These are phyloP conservation scores for Cydia fagiglandana DNA, from an alignment of 1,140 invertebrate genomes.

Conservation along the genomic window DNA sequence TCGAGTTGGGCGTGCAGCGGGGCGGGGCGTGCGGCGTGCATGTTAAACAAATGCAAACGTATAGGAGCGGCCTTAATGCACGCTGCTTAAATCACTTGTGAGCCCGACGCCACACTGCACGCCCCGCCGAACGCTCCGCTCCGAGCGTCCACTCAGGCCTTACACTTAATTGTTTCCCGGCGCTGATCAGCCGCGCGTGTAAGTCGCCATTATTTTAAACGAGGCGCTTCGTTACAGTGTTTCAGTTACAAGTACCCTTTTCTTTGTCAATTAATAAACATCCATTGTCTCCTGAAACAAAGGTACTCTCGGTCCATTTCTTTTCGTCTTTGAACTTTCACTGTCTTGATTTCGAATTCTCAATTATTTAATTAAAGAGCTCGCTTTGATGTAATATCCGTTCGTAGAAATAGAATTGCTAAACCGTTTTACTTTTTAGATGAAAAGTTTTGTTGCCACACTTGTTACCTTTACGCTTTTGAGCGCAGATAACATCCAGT, in stretches of 20 bases:
- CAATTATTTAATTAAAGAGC: background rate
- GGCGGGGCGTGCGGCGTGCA: no score
- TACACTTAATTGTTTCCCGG: background rate
- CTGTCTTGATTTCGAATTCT: background rate
- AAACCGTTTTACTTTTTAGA: background rate
- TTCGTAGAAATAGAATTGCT: background rate
- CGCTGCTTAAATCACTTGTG: no score
- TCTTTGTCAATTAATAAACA: conserved; percentile 26
- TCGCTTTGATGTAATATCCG: background rate
- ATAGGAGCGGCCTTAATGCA: no score
- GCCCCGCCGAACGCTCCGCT: no score
- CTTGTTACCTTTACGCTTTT: background rate
- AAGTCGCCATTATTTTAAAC: conserved; percentile 24
- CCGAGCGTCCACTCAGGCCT: no score
- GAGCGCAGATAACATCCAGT: background rate
- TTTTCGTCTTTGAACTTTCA: conserved; percentile 22
- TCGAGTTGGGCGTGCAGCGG: no score
- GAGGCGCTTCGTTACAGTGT: background rate
- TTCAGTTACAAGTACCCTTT: conserved; percentile 4
- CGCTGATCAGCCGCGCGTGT: conserved; percentile 1
- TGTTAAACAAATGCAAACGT: no score
- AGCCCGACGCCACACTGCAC: no score
- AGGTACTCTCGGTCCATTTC: conserved; percentile 8
- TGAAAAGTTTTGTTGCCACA: background rate
- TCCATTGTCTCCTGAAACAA: conserved; percentile 22